phyloP scores from a whole-genome alignment of 2,888 invertebrate genomes.

The Cotesia congregata region DNA sequence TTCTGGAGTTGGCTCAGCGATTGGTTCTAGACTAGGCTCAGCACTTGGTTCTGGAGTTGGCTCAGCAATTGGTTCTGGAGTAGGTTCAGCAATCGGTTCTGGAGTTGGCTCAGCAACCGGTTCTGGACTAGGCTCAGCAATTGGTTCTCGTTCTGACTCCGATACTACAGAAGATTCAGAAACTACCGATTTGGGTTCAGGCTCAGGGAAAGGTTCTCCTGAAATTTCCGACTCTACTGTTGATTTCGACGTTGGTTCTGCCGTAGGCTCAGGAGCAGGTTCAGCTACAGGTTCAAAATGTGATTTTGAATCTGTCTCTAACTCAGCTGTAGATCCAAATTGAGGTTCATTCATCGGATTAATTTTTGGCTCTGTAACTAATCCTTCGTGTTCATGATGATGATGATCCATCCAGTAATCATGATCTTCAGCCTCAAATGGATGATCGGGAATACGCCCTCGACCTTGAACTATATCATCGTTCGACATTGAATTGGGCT shows the following conservation, averaged over 20 bases:
- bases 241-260: conserved; percentile 50
- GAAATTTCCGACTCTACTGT: conserved; percentile 49
- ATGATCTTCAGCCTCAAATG: conserved; percentile 49
- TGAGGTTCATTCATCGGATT: background rate
- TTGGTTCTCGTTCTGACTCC: conserved; percentile 55
- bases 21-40: conserved; percentile 45
- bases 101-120: conserved; percentile 59
- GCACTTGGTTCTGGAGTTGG: conserved; percentile 51
- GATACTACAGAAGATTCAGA: conserved; percentile 57
- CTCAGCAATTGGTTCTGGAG: conserved; percentile 53
- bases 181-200: conserved; percentile 52
- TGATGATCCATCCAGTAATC: conserved; percentile 52
- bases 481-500: conserved; percentile 51
- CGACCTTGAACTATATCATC: conserved; percentile 61
- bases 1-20: conserved; percentile 62
- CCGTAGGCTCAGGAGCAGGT: conserved; percentile 48
- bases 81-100: conserved; percentile 54
- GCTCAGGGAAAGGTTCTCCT: conserved; percentile 39
- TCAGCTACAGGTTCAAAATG: conserved; percentile 48
- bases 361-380: conserved; percentile 2
- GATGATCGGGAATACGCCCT: conserved; percentile 54
- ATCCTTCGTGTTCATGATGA: conserved; percentile 41
- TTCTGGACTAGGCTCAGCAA: conserved; percentile 59
- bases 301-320: conserved; percentile 47
- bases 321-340: background rate